Percentiles rank a stretch among this genome's conserved stretches.
Evolutionary conservation across 1,140 invertebrate genomes (phyloP).

Genomic region (Watersipora subatra): DNA sequence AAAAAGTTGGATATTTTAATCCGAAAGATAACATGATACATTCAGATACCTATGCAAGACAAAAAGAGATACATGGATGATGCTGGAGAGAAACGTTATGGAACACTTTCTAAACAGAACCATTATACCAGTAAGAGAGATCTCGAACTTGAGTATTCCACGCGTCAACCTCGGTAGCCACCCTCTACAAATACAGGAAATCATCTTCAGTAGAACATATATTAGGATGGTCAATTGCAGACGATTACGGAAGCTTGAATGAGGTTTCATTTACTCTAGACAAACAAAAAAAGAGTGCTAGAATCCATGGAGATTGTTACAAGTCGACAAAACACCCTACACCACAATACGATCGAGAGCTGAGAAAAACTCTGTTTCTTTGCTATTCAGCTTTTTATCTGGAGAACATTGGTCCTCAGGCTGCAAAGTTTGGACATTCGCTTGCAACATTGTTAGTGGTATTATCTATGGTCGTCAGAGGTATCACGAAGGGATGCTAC

Average conservation of each 20-base stretch:
- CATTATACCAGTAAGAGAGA: background rate
- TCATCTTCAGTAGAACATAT: background rate
- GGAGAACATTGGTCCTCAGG: too few relatives aligned
- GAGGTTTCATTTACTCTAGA: background rate
- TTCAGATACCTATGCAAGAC: background rate
- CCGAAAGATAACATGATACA: background rate
- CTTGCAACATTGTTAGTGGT: too few relatives aligned
- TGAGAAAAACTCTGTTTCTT: too few relatives aligned
- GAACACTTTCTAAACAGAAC: background rate
- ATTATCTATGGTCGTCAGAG: too few relatives aligned
- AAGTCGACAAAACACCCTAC: background rate
- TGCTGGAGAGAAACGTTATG: background rate
- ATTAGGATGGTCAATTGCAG: background rate
- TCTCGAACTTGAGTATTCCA: background rate
- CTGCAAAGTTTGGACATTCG: too few relatives aligned
- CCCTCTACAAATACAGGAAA: background rate
- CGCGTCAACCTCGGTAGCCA: background rate
- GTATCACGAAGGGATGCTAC: too few relatives aligned
- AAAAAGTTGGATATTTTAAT: background rate
- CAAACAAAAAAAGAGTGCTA: background rate
- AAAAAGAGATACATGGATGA: background rate
- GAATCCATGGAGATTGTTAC: background rate
- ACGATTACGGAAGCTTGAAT: background rate
- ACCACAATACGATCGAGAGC: too few relatives aligned
- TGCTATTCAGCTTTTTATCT: too few relatives aligned